These are phyloP conservation scores for Zhengitettix transpicula DNA, from an alignment of 2,888 invertebrate genomes.

Conservation along the genomic window DNA sequence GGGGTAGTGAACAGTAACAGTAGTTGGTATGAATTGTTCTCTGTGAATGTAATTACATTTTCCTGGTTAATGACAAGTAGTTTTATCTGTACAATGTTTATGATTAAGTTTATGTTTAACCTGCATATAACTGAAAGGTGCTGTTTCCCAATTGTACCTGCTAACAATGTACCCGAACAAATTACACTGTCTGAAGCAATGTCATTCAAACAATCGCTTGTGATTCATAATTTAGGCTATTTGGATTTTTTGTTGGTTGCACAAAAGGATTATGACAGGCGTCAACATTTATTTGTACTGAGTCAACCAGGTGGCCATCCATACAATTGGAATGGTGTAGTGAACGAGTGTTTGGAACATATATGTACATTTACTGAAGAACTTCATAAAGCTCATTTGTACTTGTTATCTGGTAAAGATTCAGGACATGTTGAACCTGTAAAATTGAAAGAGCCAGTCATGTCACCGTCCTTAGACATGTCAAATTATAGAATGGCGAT, in stretches of 20 bases:
- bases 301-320: slow-evolving; percentile 78
- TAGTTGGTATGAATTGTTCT: slow-evolving; percentile 29
- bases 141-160: slow-evolving; percentile 39
- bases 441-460: neutral
- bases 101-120: slow-evolving; percentile 52
- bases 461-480: neutral
- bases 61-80: slow-evolving; percentile 52
- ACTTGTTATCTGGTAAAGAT: neutral
- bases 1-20: slow-evolving; percentile 35
- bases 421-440: neutral
- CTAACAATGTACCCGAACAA: slow-evolving; percentile 17
- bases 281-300: slow-evolving; percentile 49
- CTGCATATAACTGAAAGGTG: slow-evolving; percentile 53
- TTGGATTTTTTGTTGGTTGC: slow-evolving; percentile 53
- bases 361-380: slow-evolving; percentile 40
- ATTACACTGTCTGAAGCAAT: slow-evolving; percentile 45
- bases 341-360: slow-evolving; percentile 42
- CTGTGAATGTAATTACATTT: slow-evolving; percentile 38
- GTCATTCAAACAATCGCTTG: slow-evolving; percentile 39
- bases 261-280: slow-evolving; percentile 39
- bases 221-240: slow-evolving; percentile 59
- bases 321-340: slow-evolving; percentile 65
- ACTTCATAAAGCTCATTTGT: neutral
- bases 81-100: slow-evolving; percentile 50
- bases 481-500: neutral